phyloP scores from a whole-genome alignment of 2,888 invertebrate species.

The Melieria crassipennis region DNA sequence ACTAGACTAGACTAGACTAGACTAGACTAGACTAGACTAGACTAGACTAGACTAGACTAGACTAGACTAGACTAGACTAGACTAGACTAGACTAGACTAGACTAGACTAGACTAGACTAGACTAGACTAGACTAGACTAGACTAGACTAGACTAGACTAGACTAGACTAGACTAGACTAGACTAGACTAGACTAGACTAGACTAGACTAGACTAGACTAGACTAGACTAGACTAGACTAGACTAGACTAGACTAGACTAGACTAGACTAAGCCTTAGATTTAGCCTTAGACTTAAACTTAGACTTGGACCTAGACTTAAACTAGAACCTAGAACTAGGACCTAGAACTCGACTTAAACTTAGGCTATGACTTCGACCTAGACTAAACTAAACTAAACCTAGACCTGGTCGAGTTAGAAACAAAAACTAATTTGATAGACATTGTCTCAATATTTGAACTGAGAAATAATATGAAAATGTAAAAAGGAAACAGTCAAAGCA shows the following conservation, averaged over 20 bases:
- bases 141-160: slow-evolving; percentile 10
- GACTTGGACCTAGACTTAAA: slow-evolving; percentile 7
- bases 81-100: slow-evolving; percentile 6
- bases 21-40: slow-evolving; percentile 9
- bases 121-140: slow-evolving; percentile 10
- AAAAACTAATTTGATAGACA: no score
- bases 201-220: slow-evolving; percentile 10
- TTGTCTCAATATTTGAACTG: no score
- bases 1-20: slow-evolving; percentile 9
- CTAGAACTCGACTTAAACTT: slow-evolving; percentile 19
- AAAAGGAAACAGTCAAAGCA: no score
- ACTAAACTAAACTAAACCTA: slow-evolving; percentile 3
- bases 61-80: slow-evolving; percentile 9
- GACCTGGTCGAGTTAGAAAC: not conserved
- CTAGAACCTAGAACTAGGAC: no score
- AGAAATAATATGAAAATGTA: no score
- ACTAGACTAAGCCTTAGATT: slow-evolving; percentile 6
- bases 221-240: slow-evolving; percentile 8
- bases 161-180: slow-evolving; percentile 8
- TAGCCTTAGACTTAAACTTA: slow-evolving; percentile 9
- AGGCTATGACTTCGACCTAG: slow-evolving; percentile 13
- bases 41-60: slow-evolving; percentile 9
- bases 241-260: slow-evolving; percentile 15
- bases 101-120: slow-evolving; percentile 8
- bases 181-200: slow-evolving; percentile 10